Evolutionary conservation across 2,888 invertebrate genomes (phyloP).

Genomic region (Apamea monoglypha): DNA sequence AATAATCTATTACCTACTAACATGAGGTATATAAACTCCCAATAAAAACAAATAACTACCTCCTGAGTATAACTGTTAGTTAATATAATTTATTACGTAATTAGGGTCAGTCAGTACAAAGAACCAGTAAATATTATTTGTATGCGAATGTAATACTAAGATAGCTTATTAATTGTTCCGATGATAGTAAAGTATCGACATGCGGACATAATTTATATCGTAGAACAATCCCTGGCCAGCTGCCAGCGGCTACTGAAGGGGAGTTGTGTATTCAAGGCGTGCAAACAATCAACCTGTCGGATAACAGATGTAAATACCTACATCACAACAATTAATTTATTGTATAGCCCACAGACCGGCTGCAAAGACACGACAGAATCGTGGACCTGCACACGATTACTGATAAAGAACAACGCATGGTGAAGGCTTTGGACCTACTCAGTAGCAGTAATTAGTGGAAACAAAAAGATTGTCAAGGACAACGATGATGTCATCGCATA

Average conservation of each 20-base stretch:
- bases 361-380: slow-evolving; percentile 8
- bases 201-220: slow-evolving; percentile 71
- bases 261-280: slow-evolving; percentile 68
- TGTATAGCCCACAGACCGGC: slow-evolving; percentile 18
- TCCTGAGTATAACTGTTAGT: not conserved
- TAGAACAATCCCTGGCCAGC: slow-evolving; percentile 74
- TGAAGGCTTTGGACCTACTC: not conserved
- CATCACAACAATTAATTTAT: slow-evolving; percentile 47
- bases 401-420: slow-evolving; percentile 23
- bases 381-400: slow-evolving; percentile 19
- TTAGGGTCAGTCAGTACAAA: slow-evolving; percentile 32
- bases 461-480: slow-evolving; percentile 23
- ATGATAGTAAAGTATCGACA: slow-evolving; percentile 73
- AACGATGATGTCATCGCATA: slow-evolving; percentile 6
- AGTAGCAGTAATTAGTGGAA: slow-evolving; percentile 24
- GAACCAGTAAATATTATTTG: slow-evolving; percentile 42
- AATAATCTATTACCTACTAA: slow-evolving; percentile 14
- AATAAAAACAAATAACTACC: slow-evolving; percentile 10
- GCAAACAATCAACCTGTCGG: slow-evolving; percentile 73
- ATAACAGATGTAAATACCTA: slow-evolving; percentile 59
- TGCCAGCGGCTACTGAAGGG: slow-evolving; percentile 72
- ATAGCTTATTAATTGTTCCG: slow-evolving; percentile 68
- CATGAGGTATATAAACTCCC: not conserved
- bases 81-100: slow-evolving; percentile 23
- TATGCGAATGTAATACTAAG: slow-evolving; percentile 40